Evolutionary conservation across 2,113 vertebrate species (phyloP).

Genomic region (Gymnorhina tibicen): DNA sequence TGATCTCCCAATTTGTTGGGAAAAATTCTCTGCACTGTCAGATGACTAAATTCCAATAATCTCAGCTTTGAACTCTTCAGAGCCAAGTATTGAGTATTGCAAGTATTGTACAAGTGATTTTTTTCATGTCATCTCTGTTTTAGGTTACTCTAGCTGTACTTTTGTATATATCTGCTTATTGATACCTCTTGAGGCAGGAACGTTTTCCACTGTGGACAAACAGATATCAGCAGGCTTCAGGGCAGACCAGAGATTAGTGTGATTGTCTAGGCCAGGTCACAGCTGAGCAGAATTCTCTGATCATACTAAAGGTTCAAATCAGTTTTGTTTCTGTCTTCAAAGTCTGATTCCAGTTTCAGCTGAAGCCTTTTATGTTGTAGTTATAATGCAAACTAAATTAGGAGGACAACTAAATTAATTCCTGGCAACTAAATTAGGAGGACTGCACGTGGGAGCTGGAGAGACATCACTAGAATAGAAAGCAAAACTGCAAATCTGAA

Average conservation of each 20-base stretch:
- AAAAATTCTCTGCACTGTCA: neutral
- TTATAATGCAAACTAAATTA: neutral
- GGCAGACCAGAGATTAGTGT: neutral
- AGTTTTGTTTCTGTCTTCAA: neutral
- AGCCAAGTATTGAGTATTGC: neutral
- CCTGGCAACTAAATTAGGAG: neutral
- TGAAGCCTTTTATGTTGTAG: neutral
- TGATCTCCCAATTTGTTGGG: neutral
- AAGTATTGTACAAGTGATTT: neutral
- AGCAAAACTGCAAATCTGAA: neutral
- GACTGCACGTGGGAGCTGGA: neutral
- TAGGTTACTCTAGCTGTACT: neutral
- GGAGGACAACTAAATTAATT: neutral
- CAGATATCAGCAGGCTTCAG: neutral
- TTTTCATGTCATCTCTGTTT: neutral
- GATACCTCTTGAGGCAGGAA: neutral
- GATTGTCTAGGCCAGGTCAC: neutral
- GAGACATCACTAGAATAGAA: neutral
- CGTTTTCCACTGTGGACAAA: neutral
- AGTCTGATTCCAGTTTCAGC: neutral
- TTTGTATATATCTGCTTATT: neutral
- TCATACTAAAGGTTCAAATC: neutral
- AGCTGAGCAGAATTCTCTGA: neutral
- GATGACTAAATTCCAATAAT: neutral
- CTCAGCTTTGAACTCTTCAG: neutral